Percentiles rank a stretch among this genome's conserved stretches.
Evolutionary conservation across 2,888 invertebrate species (phyloP).

Genomic region (Hymenopus coronatus): DNA sequence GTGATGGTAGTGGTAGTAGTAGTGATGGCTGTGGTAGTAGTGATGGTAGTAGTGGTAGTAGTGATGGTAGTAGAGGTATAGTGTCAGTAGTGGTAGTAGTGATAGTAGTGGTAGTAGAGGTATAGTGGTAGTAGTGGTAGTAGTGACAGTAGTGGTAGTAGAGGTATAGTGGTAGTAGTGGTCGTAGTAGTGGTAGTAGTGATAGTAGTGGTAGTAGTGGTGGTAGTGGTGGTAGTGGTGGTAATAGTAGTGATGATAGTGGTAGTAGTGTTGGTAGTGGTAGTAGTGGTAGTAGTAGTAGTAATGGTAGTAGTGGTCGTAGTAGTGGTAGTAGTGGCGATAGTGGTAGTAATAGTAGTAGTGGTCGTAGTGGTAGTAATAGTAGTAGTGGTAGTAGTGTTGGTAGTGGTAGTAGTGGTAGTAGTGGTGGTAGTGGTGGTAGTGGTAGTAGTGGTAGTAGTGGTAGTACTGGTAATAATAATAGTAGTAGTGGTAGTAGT

Average conservation of each 20-base stretch:
- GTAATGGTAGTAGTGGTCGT: slow-evolving; percentile 3
- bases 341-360: background rate
- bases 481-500: slow-evolving; percentile 11
- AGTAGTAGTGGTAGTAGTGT: too few relatives aligned
- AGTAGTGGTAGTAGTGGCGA: background rate
- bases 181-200: background rate
- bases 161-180: background rate
- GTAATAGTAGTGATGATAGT: slow-evolving; percentile 6
- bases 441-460: background rate
- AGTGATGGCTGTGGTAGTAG: slow-evolving; percentile 2
- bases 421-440: too few relatives aligned
- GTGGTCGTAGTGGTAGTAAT: background rate
- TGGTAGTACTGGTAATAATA: background rate
- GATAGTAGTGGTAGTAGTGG: background rate
- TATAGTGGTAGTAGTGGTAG: background rate
- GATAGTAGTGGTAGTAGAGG: background rate
- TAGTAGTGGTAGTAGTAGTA: slow-evolving; percentile 5
- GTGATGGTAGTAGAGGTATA: slow-evolving; percentile 6
- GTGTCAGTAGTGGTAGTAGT: slow-evolving; percentile 5
- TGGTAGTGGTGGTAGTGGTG: background rate
- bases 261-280: background rate
- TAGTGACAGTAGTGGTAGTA: slow-evolving; percentile 9
- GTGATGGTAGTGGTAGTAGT: background rate
- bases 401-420: too few relatives aligned
- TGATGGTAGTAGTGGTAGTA: background rate